These are phyloP conservation scores for Melinopterus prodromus DNA, from an alignment of 2,888 invertebrate species.

Conservation along the genomic window DNA sequence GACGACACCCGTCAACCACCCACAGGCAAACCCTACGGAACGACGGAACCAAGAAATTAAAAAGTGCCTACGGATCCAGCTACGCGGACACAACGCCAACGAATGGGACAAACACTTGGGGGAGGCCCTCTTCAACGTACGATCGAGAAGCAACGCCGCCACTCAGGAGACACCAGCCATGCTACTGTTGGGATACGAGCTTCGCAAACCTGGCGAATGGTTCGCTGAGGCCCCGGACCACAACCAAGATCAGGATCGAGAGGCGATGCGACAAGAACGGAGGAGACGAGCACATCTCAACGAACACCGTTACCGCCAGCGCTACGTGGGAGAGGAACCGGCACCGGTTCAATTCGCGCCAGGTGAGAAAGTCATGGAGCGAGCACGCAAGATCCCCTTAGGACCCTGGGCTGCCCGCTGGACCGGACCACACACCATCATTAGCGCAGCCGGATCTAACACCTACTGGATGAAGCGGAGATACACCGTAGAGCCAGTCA, in stretches of 20 bases:
- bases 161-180: background rate
- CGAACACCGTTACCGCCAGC: slow-evolving; percentile 11
- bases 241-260: background rate
- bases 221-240: background rate
- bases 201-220: too few relatives aligned
- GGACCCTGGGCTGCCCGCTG: slow-evolving; percentile 13
- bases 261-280: background rate
- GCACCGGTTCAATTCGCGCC: background rate
- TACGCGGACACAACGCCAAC: slow-evolving; percentile 6
- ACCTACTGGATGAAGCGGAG: slow-evolving; percentile 9
- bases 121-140: background rate
- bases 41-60: slow-evolving; percentile 46
- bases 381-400: background rate
- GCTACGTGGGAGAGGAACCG: slow-evolving; percentile 6
- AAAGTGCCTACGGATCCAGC: slow-evolving; percentile 37
- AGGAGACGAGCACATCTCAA: background rate
- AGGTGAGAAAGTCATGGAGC: slow-evolving; percentile 9
- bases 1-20: slow-evolving; percentile 45
- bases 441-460: background rate
- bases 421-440: slow-evolving; percentile 23
- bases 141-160: background rate
- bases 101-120: slow-evolving; percentile 28
- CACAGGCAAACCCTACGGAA: slow-evolving; percentile 44
- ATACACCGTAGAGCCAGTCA: background rate
- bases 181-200: slow-evolving; percentile 37